Base-by-base conservation (phyloP, 37 sponge, comb jelly and placozoan species). In the Eunapius fragilis region DNA sequence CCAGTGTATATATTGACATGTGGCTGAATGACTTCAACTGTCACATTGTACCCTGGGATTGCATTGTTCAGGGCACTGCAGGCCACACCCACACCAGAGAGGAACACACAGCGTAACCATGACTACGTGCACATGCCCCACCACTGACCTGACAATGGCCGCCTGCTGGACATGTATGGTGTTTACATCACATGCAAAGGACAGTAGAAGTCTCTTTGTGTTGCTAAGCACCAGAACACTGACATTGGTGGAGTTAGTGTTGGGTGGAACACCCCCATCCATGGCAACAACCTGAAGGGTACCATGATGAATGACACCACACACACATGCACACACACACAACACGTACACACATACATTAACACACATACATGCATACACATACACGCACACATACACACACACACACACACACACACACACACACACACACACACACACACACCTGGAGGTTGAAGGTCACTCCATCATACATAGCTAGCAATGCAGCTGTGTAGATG, bases 391-490 rank as follows among this genome's bases (percentile, higher is more conserved):
- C 47, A 45, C 47, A 45, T 9, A 45, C 47, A 45, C 47, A 45
- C 47, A 45, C 47, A 45, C 47, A 45, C 47, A 45, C 47, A 45
- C 47, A 45, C 47, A 45, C 9, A 45, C 9, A 9, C 23, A 80
- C 26, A 37, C 28, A 80, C 37, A 80, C 25, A 58, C 58, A 10
- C 25, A 70, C 47, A 27, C 25, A 70, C 4, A 36, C 45, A 50
- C 76, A 68, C 36, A 89, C 89, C 25, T 2, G 34, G 12, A 89
- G 49, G 26, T 69, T 33, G 69, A 71, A 84, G 26, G 67, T 79
- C 25, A 41, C 68, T 12, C 89, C 89, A 79, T 72, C 84, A 12
- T 67, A 14, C 26, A 79, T 41, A 0, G 12, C 31, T 28, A 89
- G 79, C 33, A 34, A 50, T 0, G 73, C 75, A 33, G 67, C 35